phyloP scores from a whole-genome alignment of 2,113 vertebrate genomes.

The Neolamprologus sp. region DNA sequence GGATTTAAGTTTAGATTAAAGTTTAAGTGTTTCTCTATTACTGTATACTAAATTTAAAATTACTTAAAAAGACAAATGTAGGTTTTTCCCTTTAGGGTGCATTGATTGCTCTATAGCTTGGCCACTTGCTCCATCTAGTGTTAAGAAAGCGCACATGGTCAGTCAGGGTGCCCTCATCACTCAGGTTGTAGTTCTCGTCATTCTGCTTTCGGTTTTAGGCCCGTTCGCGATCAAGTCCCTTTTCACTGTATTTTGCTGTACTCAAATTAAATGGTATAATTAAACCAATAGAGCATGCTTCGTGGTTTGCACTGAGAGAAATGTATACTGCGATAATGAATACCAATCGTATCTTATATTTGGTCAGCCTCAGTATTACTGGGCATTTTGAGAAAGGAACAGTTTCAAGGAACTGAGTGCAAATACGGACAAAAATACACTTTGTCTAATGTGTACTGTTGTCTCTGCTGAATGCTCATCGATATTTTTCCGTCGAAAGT shows the following conservation, averaged over 20 bases:
- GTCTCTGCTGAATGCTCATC: slow-evolving; percentile 41
- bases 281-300: not conserved
- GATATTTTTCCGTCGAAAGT: slow-evolving; percentile 58
- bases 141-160: not conserved
- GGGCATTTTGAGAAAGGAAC: not conserved
- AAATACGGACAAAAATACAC: not conserved
- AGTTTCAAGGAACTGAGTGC: not conserved
- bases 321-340: not conserved
- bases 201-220: not conserved
- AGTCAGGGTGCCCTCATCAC: not conserved
- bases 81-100: not conserved
- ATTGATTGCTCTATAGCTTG: not conserved
- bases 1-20: not conserved
- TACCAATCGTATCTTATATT: not conserved
- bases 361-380: not conserved
- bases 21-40: not conserved
- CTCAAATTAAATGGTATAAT: not conserved
- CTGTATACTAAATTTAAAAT: not conserved
- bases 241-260: not conserved
- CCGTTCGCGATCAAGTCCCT: not conserved
- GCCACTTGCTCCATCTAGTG: slow-evolving; percentile 61
- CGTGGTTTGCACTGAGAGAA: not conserved
- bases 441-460: slow-evolving; percentile 42
- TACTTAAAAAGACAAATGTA: not conserved
- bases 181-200: not conserved